A percentile compares a stretch with the other conserved stretches of the same genome.
These are phyloP conservation scores for Lasioglossum morio DNA, from an alignment of 2,888 invertebrate genomes.

Conservation along the genomic window DNA sequence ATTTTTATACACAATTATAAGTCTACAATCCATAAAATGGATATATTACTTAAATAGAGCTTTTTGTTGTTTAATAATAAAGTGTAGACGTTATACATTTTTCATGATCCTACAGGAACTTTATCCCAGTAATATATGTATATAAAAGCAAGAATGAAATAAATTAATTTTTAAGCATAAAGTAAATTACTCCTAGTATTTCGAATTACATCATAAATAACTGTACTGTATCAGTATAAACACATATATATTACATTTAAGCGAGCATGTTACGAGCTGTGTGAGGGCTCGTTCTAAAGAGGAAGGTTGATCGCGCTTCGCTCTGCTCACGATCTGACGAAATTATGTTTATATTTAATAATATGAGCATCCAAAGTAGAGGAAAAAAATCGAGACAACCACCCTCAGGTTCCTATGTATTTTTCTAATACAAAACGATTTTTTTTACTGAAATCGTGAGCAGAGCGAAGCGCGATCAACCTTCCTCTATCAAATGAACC, in stretches of 20 bases:
- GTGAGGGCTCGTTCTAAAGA: too few species aligned
- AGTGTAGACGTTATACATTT: slow-evolving; percentile 23
- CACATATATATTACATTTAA: neutral
- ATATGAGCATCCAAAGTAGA: too few species aligned
- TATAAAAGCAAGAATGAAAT: neutral
- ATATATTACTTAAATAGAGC: slow-evolving; percentile 15
- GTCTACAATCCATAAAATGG: neutral
- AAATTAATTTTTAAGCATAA: slow-evolving; percentile 7
- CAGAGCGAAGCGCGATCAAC: too few species aligned
- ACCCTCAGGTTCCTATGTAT: too few species aligned
- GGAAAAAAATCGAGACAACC: too few species aligned
- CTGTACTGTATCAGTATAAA: slow-evolving; percentile 1
- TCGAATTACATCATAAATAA: slow-evolving; percentile 12
- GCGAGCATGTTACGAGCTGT: too few species aligned
- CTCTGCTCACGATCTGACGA: too few species aligned
- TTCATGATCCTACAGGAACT: slow-evolving; percentile 20
- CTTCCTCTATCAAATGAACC: too few species aligned
- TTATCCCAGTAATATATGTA: neutral
- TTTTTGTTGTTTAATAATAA: slow-evolving; percentile 45
- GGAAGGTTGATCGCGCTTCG: too few species aligned
- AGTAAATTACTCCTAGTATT: neutral
- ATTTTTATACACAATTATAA: neutral
- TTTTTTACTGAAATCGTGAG: too few species aligned
- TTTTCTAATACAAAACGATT: too few species aligned
- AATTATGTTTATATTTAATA: too few species aligned